Evolutionary conservation across 1,140 invertebrate genomes (phyloP).

Genomic region (Kradibia gibbosae): DNA sequence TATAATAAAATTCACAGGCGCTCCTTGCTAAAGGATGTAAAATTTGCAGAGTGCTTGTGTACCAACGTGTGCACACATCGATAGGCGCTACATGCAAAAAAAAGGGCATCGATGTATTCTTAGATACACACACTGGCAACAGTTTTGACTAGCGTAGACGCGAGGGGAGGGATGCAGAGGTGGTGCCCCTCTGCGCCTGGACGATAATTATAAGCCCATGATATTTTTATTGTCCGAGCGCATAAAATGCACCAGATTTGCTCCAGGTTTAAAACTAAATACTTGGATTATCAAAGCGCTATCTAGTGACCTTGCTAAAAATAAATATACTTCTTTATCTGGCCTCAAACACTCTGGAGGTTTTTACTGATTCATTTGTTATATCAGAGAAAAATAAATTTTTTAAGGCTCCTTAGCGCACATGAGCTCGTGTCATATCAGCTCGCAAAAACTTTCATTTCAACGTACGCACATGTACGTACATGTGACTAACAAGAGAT

Average conservation of each 20-base stretch:
- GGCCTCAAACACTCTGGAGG: slow-evolving; percentile 46
- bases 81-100: neutral
- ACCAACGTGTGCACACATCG: neutral
- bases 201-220: slow-evolving; percentile 36
- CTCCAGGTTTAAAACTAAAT: slow-evolving; percentile 47
- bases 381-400: slow-evolving; percentile 49
- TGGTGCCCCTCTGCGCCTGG: neutral
- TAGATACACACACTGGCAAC: no score
- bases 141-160: neutral
- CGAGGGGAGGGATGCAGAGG: neutral
- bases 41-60: slow-evolving; percentile 6
- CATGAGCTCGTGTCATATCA: slow-evolving; percentile 25
- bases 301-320: slow-evolving; percentile 51
- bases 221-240: slow-evolving; percentile 36
- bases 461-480: neutral
- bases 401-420: slow-evolving; percentile 39
- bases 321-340: slow-evolving; percentile 50
- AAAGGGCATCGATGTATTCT: no score
- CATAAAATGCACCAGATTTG: slow-evolving; percentile 43
- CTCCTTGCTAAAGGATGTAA: slow-evolving; percentile 22
- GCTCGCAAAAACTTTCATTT: slow-evolving; percentile 44
- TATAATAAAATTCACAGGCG: slow-evolving; percentile 38
- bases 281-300: slow-evolving; percentile 46
- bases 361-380: slow-evolving; percentile 49
- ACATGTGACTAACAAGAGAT: slow-evolving; percentile 33